A percentile compares a stretch with the other conserved stretches of the same genome.
These are phyloP conservation scores for Meda fulgida DNA, from an alignment of 2,797 vertebrate species.

Conservation along the genomic window DNA sequence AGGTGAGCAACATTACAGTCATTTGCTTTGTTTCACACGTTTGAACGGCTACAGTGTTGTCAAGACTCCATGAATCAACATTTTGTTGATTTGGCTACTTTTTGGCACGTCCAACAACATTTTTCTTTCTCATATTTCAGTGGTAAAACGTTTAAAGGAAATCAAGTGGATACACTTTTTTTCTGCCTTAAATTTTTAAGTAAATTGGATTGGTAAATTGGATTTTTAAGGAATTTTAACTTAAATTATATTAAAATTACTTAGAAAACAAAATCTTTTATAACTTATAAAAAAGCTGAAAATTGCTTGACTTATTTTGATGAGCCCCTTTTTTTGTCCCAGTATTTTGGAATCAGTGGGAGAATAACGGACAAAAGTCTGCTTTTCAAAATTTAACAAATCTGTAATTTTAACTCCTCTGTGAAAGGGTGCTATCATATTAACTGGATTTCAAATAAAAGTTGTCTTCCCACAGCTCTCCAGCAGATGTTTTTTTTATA, in stretches of 20 bases:
- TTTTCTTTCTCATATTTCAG: not conserved
- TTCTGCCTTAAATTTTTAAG: too few relatives aligned
- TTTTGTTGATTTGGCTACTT: not conserved
- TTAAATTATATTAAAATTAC: too few relatives aligned
- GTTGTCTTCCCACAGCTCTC: not conserved
- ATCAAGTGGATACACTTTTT: too few relatives aligned
- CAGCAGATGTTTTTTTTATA: not conserved
- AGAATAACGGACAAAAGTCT: not conserved
- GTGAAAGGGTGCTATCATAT: not conserved
- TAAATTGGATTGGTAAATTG: too few relatives aligned
- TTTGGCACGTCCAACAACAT: not conserved
- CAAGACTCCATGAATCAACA: not conserved
- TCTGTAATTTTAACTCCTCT: not conserved
- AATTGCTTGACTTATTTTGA: too few relatives aligned
- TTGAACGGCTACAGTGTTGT: not conserved
- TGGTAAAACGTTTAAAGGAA: not conserved
- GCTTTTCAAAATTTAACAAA: not conserved
- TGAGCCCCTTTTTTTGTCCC: not conserved
- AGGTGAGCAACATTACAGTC: constrained; percentile 77
- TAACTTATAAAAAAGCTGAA: too few relatives aligned
- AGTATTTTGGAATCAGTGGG: not conserved
- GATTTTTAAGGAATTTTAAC: too few relatives aligned
- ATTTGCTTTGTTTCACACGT: not conserved
- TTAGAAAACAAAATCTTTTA: too few relatives aligned
- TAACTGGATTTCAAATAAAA: constrained; percentile 8